Evolutionary conservation across 2,797 vertebrate genomes (phyloP).

Genomic region (Halcyon smyrnensis): DNA sequence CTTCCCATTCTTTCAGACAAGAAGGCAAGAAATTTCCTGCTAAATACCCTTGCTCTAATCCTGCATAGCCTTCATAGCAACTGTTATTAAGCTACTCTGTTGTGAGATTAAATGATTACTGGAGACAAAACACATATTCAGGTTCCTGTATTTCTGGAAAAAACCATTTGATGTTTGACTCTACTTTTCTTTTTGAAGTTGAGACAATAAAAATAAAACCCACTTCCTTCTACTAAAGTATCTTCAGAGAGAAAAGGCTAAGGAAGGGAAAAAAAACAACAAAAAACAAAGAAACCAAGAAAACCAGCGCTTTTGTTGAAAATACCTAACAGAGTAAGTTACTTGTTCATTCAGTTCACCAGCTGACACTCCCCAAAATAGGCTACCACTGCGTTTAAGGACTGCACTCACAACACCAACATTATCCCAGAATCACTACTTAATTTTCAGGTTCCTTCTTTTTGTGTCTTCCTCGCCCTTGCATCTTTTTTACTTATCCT

Average conservation of each 20-base stretch:
- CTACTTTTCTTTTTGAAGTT: slow-evolving; percentile 21
- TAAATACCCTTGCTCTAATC: not conserved
- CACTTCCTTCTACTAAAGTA: slow-evolving; percentile 19
- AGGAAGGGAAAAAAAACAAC: not conserved
- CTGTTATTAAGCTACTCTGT: not conserved
- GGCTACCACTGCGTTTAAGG: not conserved
- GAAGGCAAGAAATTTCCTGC: not conserved
- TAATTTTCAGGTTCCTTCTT: not conserved
- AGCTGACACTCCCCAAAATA: not conserved
- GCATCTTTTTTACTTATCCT: not conserved
- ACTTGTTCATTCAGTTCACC: not conserved
- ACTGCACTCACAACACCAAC: not conserved
- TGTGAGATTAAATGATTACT: not conserved
- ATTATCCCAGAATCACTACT: not conserved
- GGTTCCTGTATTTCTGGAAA: slow-evolving; percentile 26
- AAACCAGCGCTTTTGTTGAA: not conserved
- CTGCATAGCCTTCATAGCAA: not conserved
- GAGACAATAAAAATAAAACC: slow-evolving; percentile 53
- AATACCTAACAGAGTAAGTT: slow-evolving; percentile 16
- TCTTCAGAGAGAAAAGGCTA: slow-evolving; percentile 1
- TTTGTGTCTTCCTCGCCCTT: not conserved
- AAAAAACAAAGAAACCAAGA: not conserved
- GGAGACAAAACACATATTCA: slow-evolving; percentile 26
- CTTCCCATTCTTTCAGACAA: not conserved
- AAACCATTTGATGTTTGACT: not conserved